These are phyloP conservation scores for Percopsis transmontana DNA, from an alignment of 2,113 vertebrate genomes.

Conservation along the genomic window DNA sequence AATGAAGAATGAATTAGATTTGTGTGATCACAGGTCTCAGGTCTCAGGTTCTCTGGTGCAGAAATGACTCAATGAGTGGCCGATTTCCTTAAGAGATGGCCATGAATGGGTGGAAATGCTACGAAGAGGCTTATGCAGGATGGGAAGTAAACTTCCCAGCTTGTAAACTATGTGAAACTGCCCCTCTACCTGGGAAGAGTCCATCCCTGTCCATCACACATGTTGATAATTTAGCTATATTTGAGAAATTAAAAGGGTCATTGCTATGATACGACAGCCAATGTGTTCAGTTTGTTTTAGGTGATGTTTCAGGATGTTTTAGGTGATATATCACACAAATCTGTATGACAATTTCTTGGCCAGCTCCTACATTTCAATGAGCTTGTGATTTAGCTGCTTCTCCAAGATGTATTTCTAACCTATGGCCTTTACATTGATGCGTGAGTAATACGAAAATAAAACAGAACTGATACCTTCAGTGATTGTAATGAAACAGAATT, in stretches of 20 bases:
- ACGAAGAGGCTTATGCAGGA: constrained; percentile 24
- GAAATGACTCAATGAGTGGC: constrained; percentile 62
- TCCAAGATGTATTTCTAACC: neutral
- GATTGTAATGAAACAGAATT: constrained; percentile 25
- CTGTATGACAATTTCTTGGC: neutral
- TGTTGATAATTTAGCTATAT: too few species aligned
- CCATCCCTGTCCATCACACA: too few species aligned
- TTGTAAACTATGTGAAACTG: neutral
- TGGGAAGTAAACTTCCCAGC: constrained; percentile 39
- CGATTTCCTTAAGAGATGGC: constrained; percentile 47
- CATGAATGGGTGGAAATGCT: constrained; percentile 52
- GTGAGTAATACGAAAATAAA: neutral
- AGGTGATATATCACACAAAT: neutral
- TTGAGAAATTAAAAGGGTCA: too few species aligned
- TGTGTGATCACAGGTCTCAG: constrained; percentile 80
- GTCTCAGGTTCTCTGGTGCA: constrained; percentile 61
- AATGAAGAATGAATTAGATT: constrained; percentile 84
- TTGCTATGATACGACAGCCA: too few species aligned
- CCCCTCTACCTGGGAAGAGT: too few species aligned
- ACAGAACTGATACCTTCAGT: constrained; percentile 7
- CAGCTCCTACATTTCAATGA: neutral
- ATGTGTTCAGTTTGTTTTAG: too few species aligned
- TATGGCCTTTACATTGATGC: neutral
- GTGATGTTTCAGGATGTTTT: too few species aligned
- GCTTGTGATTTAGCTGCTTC: neutral